Conservation (phyloP, 1,140 invertebrate genomes). For the Acromyrmex heyeri region DNA sequence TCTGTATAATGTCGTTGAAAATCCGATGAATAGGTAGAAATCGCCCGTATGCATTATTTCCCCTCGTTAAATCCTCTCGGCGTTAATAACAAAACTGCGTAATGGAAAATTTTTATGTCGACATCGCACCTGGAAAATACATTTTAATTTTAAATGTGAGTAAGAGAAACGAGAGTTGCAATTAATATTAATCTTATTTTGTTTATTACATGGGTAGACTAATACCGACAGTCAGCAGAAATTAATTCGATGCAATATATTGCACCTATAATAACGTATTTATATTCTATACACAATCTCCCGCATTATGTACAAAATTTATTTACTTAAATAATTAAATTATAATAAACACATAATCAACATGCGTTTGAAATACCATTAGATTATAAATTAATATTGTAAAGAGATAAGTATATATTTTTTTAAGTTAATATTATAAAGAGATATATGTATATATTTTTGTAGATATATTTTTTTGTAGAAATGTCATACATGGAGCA, state of each 20-base stretch:
- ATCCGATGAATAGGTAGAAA: slow-evolving; percentile 20
- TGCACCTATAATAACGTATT: neutral
- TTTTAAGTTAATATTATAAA: neutral
- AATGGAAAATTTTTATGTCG: neutral
- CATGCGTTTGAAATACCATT: neutral
- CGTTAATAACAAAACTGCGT: neutral
- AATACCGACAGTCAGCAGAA: neutral
- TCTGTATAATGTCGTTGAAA: slow-evolving; percentile 23
- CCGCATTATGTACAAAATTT: neutral
- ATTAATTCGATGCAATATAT: slow-evolving; percentile 11
- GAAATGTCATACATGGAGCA: neutral
- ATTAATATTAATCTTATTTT: slow-evolving; percentile 36
- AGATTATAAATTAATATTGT: neutral
- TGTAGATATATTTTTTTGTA: neutral
- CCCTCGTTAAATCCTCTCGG: neutral
- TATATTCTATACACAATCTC: neutral
- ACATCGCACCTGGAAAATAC: slow-evolving; percentile 20
- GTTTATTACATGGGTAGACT: slow-evolving; percentile 2
- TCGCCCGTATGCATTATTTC: neutral
- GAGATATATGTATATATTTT: neutral
- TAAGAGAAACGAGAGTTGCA: neutral
- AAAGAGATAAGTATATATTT: neutral
- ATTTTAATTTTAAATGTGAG: slow-evolving; percentile 28
- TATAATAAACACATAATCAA: neutral
- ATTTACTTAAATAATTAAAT: slow-evolving; percentile 17